Base-by-base conservation (phyloP, 2,888 invertebrate species). In the Pyrrhia umbra region DNA sequence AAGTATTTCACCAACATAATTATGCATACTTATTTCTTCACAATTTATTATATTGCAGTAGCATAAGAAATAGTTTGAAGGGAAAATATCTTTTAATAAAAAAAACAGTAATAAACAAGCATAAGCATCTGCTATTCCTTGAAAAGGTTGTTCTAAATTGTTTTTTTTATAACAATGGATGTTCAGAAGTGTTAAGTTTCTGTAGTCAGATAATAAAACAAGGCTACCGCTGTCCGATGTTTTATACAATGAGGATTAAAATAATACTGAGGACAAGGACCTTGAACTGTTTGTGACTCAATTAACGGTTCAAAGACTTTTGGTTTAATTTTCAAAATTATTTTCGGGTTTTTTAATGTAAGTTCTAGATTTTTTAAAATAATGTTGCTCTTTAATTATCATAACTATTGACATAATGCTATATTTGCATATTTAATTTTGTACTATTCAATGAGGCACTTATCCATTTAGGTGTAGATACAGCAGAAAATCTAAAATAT, bases 101-200 rank as follows among this genome's bases (percentile, higher is more conserved):
- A 43, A 9, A 43, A 25, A 25, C 2, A 20, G 13, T 8, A 23
- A 39, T 60, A 58, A 34, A 49, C 15, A 16, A 42, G 37, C 30
- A 5, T 10, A 16, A 6, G 15, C 0, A 34, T 39, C 13, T 34
- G 21, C 54, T 50, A 34, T 8, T 20, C 42, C 23, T 30, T 27
- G 5, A 16, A 39, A 57, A 47, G 21, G 34, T 51, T 56, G 9
- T 37, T 50, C 4, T 42, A 34, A 21, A 18, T 66, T 50, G 21
- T 57, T 46, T 52, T 15, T 66, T 39, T 45, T 58, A 18, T 23
- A 43, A 72, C 61, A 71, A 72, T 67, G 16, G 30, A 27, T 42
- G 27, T 16, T 23, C 37, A 50, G 34, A 43, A 25, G 34, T 60
- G 25, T 56, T 16, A 18, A 40, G 27, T 62, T 43, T 34, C 30